Conservation (phyloP, 2,888 invertebrate genomes). For the Biston betularia region DNA sequence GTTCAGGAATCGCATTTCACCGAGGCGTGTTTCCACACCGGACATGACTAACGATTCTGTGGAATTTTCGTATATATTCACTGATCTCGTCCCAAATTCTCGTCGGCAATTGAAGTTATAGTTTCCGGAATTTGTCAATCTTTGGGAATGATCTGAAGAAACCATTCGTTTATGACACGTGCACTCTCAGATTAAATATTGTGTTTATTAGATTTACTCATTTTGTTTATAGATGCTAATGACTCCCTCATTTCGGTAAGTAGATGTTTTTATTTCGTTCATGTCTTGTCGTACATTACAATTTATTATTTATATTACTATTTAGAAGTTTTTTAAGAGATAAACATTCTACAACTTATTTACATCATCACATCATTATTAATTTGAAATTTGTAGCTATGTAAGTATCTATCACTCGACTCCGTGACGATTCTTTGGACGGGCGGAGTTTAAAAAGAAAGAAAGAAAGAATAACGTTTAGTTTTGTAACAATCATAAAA, state of each 20-base stretch:
- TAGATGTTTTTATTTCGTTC: conserved; percentile 18
- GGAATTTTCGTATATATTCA: conserved; percentile 55
- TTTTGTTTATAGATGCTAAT: conserved; percentile 27
- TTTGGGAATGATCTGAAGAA: conserved; percentile 31
- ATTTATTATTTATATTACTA: neutral
- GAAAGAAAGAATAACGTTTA: too few relatives aligned
- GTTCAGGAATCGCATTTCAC: conserved; percentile 35
- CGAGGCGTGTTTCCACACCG: conserved; percentile 49
- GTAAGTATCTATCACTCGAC: neutral
- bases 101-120: conserved; percentile 47
- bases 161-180: conserved; percentile 24
- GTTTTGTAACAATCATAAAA: too few relatives aligned
- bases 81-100: conserved; percentile 44
- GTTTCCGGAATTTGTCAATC: conserved; percentile 45
- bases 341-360: neutral
- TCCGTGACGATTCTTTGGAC: too few relatives aligned
- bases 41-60: conserved; percentile 60
- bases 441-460: too few relatives aligned
- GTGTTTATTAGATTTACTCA: conserved; percentile 16
- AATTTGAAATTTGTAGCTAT: too few relatives aligned
- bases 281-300: conserved; percentile 9
- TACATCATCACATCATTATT: too few relatives aligned
- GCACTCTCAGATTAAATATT: conserved; percentile 11
- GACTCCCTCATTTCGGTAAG: conserved; percentile 10
- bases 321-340: conserved; percentile 1